phyloP scores from a whole-genome alignment of 2,113 vertebrate genomes.

The Pelodiscus sinensis region DNA sequence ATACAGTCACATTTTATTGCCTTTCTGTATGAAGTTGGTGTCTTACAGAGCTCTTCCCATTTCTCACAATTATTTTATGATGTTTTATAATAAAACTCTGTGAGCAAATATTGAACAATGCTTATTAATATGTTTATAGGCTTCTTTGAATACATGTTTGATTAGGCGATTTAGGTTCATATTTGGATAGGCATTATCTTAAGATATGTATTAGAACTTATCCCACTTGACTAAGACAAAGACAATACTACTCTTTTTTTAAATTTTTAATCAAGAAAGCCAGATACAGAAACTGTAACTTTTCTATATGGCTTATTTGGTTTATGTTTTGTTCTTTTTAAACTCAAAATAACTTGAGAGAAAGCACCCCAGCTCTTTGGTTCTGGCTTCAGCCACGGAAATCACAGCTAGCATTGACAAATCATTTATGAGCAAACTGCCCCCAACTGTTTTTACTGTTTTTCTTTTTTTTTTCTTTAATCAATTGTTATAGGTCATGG shows the following conservation, averaged over 20 bases:
- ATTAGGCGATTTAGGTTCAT: neutral
- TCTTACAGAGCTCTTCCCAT: slow-evolving; percentile 6
- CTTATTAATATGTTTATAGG: neutral
- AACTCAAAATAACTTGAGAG: neutral
- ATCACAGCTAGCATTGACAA: neutral
- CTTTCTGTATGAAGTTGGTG: slow-evolving; percentile 2
- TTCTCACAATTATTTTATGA: neutral
- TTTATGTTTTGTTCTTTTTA: neutral
- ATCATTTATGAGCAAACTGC: slow-evolving; percentile 32
- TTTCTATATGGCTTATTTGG: slow-evolving; percentile 4
- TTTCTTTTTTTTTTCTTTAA: slow-evolving; percentile 30
- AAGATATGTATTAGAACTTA: slow-evolving; percentile 35
- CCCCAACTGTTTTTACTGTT: neutral
- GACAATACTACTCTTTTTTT: neutral
- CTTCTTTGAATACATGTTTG: slow-evolving; percentile 21
- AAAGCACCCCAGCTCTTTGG: slow-evolving; percentile 31
- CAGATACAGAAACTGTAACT: slow-evolving; percentile 6
- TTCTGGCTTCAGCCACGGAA: slow-evolving; percentile 33
- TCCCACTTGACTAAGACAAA: neutral
- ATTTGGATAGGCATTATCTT: slow-evolving; percentile 26
- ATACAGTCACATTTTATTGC: neutral
- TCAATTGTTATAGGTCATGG: slow-evolving; percentile 48
- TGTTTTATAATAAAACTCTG: slow-evolving; percentile 28
- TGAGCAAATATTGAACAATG: slow-evolving; percentile 11
- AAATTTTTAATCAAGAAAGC: neutral